Base-by-base conservation (phyloP, 1,140 invertebrate genomes). In the Acromyrmex charruanus region DNA sequence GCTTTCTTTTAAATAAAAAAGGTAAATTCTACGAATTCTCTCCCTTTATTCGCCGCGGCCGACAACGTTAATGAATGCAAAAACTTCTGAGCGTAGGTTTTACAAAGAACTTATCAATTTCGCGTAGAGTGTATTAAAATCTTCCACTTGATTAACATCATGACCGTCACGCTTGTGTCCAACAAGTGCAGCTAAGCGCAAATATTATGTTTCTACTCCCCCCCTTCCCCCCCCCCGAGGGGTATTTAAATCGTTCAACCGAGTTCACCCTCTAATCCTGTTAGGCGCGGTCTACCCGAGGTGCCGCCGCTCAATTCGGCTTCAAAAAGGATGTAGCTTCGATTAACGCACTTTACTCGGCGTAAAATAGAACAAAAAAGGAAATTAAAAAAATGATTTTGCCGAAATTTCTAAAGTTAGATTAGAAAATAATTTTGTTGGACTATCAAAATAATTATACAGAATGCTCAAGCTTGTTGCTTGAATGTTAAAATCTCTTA, bases 251-350 rank as follows among this genome's bases (percentile, higher is more conserved):
- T 91, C 89, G 89, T 68, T 49, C 66, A 59, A 75, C 44, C 77
- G 79, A 68, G 74, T 79, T 91, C 82, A 91, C 89, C 87, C 89
- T 90, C 84, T 88, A 86, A 91, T 91, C 90, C 87, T 65, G 82
- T 91, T 90, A 91, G 87, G 61, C 79, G 51, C 63, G 65, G 77
- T 88, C 68, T 86, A 59, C 49, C 77, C 72, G 63, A 58, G 63
- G 39, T 44, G 65, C 59, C 72, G 2, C 39, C 39, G 77, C 44
- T 35, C 71, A 21, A 44, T 44, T 12, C 44, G 25, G 55, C 59
- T 88, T 44, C 25, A 71, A 49, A 81, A 55, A 87, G 77, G 28
- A 18, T 59, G 44, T 49, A 85, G 12, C 66, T 55, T 68, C 53
- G 49, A 59, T 77, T 65, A 77, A 71, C n/a, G 35, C 21, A 39